Conservation (phyloP, 2,113 vertebrate genomes). For the Engystomops pustulosus region DNA sequence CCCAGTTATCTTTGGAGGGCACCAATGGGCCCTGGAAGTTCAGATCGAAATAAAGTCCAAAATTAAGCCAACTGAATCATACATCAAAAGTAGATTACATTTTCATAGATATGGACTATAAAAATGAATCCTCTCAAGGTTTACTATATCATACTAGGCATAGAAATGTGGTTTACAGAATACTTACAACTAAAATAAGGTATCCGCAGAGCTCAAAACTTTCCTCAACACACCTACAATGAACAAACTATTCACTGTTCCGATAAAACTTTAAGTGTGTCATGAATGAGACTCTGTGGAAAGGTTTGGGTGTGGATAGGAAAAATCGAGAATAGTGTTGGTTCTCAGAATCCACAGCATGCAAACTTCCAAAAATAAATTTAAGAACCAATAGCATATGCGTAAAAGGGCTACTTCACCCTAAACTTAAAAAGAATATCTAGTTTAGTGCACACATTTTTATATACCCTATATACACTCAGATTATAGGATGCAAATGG, state of each 20-base stretch:
- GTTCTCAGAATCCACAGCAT: not conserved
- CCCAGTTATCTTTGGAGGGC: no score
- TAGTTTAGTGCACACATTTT: not conserved
- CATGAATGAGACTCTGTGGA: slow-evolving; percentile 45
- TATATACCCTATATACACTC: no score
- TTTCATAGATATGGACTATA: no score
- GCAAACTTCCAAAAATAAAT: not conserved
- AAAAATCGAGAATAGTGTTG: slow-evolving; percentile 26
- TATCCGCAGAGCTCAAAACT: not conserved
- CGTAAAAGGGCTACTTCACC: not conserved
- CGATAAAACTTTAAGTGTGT: not conserved
- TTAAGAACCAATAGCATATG: slow-evolving; percentile 5
- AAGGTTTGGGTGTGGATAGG: slow-evolving; percentile 47
- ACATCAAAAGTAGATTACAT: no score
- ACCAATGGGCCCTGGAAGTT: no score
- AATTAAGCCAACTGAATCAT: no score
- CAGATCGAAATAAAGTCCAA: no score
- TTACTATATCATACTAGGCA: no score
- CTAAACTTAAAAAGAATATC: not conserved
- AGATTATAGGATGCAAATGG: no score
- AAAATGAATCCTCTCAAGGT: no score
- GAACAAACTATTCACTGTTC: slow-evolving; percentile 9
- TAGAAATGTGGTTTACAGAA: not conserved
- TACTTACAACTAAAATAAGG: slow-evolving; percentile 3
- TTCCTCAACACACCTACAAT: not conserved